Conservation (phyloP, 2,113 vertebrate genomes). For the Phrynocephalus versicolor region DNA sequence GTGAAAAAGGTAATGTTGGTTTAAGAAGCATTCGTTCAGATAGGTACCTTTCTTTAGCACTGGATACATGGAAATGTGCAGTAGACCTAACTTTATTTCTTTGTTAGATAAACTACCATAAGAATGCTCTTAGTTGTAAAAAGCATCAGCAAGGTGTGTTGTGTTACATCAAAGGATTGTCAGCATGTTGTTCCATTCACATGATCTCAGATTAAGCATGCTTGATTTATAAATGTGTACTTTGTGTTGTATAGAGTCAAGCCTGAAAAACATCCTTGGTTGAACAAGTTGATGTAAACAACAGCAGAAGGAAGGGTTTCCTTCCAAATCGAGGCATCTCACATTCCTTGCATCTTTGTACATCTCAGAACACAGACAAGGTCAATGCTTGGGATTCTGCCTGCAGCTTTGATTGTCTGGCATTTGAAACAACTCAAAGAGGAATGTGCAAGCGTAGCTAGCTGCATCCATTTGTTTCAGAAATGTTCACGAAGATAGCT, state of each 20-base stretch:
- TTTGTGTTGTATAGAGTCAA: neutral
- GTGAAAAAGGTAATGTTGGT: conserved; percentile 45
- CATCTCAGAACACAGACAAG: neutral
- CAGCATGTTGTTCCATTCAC: neutral
- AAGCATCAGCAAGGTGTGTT: neutral
- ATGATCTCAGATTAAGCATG: neutral
- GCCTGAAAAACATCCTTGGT: neutral
- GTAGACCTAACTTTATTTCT: neutral
- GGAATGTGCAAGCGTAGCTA: neutral
- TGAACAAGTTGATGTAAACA: conserved; percentile 15
- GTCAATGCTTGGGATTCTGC: neutral
- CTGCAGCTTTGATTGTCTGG: neutral
- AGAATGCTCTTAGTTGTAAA: neutral
- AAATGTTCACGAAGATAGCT: neutral
- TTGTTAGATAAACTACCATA: neutral
- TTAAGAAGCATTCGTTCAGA: neutral
- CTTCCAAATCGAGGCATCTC: neutral
- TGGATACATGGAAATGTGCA: neutral
- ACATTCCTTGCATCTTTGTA: neutral
- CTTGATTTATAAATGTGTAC: neutral
- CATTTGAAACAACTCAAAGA: neutral
- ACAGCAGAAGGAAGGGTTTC: accelerated
- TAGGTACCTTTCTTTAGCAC: accelerated
- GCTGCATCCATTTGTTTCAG: neutral
- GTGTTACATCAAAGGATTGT: neutral